Percentiles rank a stretch among this genome's conserved stretches.
Evolutionary conservation across 92 coral and sea anemone species (phyloP).

Genomic region (Heteractis magnifica): DNA sequence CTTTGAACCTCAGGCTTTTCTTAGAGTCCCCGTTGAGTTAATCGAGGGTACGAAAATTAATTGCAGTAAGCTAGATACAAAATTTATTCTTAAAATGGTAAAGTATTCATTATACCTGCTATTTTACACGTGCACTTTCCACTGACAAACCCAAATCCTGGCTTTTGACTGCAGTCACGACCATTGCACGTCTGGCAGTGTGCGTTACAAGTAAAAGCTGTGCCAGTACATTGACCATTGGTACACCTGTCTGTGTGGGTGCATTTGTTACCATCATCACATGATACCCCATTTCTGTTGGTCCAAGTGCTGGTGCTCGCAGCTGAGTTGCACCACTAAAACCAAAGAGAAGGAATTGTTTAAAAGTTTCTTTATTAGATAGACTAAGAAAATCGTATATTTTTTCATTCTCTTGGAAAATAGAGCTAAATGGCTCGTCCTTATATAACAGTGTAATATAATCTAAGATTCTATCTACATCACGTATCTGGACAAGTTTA

Average conservation of each 20-base stretch:
- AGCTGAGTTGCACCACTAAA: constrained; percentile 70
- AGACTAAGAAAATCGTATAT: too few relatives aligned
- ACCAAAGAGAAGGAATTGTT: neutral
- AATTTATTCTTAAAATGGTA: neutral
- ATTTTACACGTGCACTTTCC: constrained; percentile 83
- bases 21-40: neutral
- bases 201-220: constrained; percentile 59
- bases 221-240: constrained; percentile 67
- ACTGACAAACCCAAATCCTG: constrained; percentile 83
- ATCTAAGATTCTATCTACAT: too few relatives aligned
- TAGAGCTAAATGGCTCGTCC: too few relatives aligned
- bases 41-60: too few relatives aligned
- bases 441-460: too few relatives aligned
- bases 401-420: too few relatives aligned
- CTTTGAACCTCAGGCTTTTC: neutral
- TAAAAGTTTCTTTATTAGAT: neutral
- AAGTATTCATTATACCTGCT: constrained; percentile 47
- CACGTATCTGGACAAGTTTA: too few relatives aligned
- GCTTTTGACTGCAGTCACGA: constrained; percentile 67
- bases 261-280: constrained; percentile 74
- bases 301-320: constrained; percentile 62
- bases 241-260: constrained; percentile 70
- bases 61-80: too few relatives aligned
- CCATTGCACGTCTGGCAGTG: constrained; percentile 79
- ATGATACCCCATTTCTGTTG: constrained; percentile 58